Evolutionary conservation across 2,113 vertebrate species (phyloP), one percentile per base, ranked within the genome.

Genomic region (Centropristis striata): DNA sequence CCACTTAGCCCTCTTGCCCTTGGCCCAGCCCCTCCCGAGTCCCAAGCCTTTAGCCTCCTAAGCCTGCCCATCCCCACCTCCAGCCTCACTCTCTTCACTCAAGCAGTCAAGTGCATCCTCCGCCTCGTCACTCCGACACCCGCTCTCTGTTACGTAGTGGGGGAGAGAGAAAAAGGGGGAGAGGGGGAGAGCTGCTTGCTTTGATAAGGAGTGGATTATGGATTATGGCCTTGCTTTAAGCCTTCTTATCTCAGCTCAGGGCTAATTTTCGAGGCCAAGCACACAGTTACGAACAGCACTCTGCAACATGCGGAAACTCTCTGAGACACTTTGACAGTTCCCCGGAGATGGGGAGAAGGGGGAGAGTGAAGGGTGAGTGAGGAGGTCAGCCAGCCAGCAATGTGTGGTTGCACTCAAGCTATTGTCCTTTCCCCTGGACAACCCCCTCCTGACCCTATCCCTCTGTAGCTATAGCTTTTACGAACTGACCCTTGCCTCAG

Each of bases 141-240:
- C 51, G 8, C 64, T 71, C 73, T 58, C 47, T 71, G 72, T 83
- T 80, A 55, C 50, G 54, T 80, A 57, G 84, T 57, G 25, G 42
- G 53, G 32, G 55, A 44, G 64, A 75, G 58, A 50, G n/a, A 73
- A 15, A 71, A 60, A 61, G 64, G 15, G 59, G 66, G 77, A 23
- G 71, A 77, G 71, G 69, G 86, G 69, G 88, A 87, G 88, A 87
- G 80, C 83, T 88, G 92, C 89, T 93, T 90, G 86, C 90, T 93
- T 95, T 95, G 92, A 92, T 94, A 94, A 92, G 91, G 90, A 90
- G 86, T 91, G 91, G 93, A 91, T 95, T 93, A 93, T 90, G 88
- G 92, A 94, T 95, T 94, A 93, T 78, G 78, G 85, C 80, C 89
- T 84, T 58, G 80, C 85, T 92, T 86, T 94, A 94, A 94, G 82